phyloP scores from a whole-genome alignment of 1,140 invertebrate genomes.

The Drosophila persimilis region DNA sequence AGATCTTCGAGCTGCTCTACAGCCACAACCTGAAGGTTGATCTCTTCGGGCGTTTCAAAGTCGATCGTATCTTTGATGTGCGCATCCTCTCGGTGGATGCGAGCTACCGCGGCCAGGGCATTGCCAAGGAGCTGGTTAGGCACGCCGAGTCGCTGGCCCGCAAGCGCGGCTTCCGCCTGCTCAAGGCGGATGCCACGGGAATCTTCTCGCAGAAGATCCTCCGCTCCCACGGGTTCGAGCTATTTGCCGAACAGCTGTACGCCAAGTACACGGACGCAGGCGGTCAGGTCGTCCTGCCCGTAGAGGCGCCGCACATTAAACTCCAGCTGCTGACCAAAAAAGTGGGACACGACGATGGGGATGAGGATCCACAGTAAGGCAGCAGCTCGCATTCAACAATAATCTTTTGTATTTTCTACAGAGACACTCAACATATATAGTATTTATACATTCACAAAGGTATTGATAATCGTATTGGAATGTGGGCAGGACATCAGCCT shows the following conservation, averaged over 20 bases:
- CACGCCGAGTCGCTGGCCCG: slow-evolving; percentile 87
- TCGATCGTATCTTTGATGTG: slow-evolving; percentile 90
- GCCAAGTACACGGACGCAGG: slow-evolving; percentile 86
- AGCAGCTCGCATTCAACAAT: slow-evolving; percentile 12
- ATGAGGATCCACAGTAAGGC: slow-evolving; percentile 6
- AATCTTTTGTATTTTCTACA: slow-evolving; percentile 40
- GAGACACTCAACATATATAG: not conserved
- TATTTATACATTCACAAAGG: slow-evolving; percentile 4
- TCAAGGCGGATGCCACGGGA: slow-evolving; percentile 91
- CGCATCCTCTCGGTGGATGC: slow-evolving; percentile 90
- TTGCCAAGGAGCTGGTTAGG: slow-evolving; percentile 88
- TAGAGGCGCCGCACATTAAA: slow-evolving; percentile 86
- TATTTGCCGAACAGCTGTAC: slow-evolving; percentile 87
- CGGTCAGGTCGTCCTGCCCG: slow-evolving; percentile 85
- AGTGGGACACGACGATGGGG: slow-evolving; percentile 27
- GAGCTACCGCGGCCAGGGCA: slow-evolving; percentile 87
- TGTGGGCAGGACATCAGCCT: slow-evolving; percentile 16
- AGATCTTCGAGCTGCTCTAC: slow-evolving; percentile 87
- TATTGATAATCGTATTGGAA: slow-evolving; percentile 31
- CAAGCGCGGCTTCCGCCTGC: slow-evolving; percentile 87
- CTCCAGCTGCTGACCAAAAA: slow-evolving; percentile 85
- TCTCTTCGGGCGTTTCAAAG: slow-evolving; percentile 86
- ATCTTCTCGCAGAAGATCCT: slow-evolving; percentile 90
- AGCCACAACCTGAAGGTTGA: slow-evolving; percentile 86
- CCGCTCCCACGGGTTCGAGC: slow-evolving; percentile 86